A percentile compares a stretch with the other conserved stretches of the same genome.
These are phyloP conservation scores for Galbula dea DNA, from an alignment of 2,113 vertebrate genomes.

Conservation along the genomic window DNA sequence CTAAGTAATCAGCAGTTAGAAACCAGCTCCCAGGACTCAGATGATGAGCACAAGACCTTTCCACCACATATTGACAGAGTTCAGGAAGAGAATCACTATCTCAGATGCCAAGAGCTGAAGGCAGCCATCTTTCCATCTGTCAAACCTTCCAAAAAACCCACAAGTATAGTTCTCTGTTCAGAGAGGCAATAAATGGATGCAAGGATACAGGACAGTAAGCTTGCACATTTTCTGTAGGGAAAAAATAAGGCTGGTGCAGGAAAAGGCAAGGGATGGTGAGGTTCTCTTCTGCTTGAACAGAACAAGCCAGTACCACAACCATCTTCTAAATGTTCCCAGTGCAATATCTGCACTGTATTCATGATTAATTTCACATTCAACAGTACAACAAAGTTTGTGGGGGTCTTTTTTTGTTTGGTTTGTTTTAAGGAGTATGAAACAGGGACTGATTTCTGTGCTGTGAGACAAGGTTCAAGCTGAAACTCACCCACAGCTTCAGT, in stretches of 20 bases:
- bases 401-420: rapidly evolving
- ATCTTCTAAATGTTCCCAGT: not conserved
- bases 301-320: not conserved
- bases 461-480: not conserved
- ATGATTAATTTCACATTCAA: not conserved
- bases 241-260: not conserved
- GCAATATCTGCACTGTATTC: not conserved
- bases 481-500: not conserved
- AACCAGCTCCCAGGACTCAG: not conserved
- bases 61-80: not conserved
- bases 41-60: not conserved
- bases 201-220: not conserved
- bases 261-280: not conserved
- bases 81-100: not conserved
- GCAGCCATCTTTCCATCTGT: not conserved
- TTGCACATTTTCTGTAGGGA: not conserved
- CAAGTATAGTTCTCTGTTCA: not conserved
- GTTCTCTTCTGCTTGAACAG: not conserved
- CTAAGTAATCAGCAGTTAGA: not conserved
- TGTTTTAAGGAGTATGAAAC: not conserved
- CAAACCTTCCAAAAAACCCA: not conserved
- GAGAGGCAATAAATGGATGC: not conserved
- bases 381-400: not conserved
- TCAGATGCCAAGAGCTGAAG: not conserved
- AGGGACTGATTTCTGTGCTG: rapidly evolving